phyloP scores from a whole-genome alignment of 2,797 vertebrate genomes.

The Echeneis naucrates region DNA sequence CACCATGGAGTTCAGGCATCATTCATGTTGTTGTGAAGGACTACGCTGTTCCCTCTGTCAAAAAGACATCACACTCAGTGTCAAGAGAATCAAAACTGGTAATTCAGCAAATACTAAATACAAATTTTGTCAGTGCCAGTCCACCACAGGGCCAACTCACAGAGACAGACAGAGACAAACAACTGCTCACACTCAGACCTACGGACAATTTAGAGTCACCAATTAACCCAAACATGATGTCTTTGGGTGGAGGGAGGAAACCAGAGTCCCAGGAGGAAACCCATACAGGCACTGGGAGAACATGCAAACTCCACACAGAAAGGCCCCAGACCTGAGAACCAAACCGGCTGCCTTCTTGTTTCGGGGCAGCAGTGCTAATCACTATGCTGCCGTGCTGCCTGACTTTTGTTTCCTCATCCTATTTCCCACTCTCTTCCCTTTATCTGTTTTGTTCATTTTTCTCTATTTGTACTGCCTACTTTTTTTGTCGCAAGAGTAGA shows the following conservation, averaged over 20 bases:
- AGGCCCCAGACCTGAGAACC: no score
- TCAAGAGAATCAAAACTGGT: not conserved
- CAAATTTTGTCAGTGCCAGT: not conserved
- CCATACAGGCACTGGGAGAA: no score
- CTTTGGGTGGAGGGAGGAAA: no score
- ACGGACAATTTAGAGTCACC: no score
- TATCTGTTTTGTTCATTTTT: conserved; percentile 12
- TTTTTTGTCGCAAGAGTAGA: not conserved
- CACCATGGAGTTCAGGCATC: not conserved
- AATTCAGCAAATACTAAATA: not conserved
- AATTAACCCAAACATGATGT: no score
- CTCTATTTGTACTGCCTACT: not conserved
- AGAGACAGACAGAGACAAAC: no score
- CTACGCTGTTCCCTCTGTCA: not conserved
- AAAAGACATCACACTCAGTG: not conserved
- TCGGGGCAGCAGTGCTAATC: no score
- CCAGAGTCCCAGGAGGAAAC: no score
- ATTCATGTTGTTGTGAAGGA: not conserved
- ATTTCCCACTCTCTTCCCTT: conserved; percentile 1
- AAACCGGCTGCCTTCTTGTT: no score
- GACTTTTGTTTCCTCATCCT: not conserved
- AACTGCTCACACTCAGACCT: no score
- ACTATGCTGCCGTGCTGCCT: conserved; percentile 4
- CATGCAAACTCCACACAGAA: no score
- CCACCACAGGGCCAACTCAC: no score